phyloP scores from a whole-genome alignment of 2,888 invertebrate genomes.

The Saturnia japonica region DNA sequence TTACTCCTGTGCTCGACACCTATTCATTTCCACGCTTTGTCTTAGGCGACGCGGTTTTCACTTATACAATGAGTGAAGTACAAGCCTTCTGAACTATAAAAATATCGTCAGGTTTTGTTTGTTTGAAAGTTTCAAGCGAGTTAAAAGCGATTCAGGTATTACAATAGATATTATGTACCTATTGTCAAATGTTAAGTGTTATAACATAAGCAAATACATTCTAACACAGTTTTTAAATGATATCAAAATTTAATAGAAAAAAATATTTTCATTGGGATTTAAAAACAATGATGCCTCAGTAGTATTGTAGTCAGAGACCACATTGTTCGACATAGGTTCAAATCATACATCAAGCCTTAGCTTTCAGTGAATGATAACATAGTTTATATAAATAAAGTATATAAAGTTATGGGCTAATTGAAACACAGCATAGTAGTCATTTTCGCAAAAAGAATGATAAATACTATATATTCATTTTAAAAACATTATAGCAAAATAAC shows the following conservation, averaged over 20 bases:
- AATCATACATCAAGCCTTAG: background rate
- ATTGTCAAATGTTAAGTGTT: no score
- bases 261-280: background rate
- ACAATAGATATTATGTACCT: background rate
- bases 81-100: background rate
- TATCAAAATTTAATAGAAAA: background rate
- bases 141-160: background rate
- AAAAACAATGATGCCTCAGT: background rate
- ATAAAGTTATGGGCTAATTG: no score
- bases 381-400: no score
- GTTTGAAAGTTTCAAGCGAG: conserved; percentile 3
- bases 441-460: no score
- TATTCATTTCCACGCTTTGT: conserved; percentile 71
- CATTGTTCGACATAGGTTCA: background rate
- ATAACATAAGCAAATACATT: background rate
- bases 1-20: conserved; percentile 71
- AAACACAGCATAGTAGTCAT: no score
- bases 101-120: background rate
- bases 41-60: conserved; percentile 49
- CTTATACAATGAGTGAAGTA: conserved; percentile 40
- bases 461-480: no score
- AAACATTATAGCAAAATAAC: no score
- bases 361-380: no score
- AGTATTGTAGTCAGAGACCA: no score
- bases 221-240: background rate